Evolutionary conservation across 2,888 invertebrate genomes (phyloP), one percentile per base, ranked within the genome.

Genomic region (Diplolepis rosae): DNA sequence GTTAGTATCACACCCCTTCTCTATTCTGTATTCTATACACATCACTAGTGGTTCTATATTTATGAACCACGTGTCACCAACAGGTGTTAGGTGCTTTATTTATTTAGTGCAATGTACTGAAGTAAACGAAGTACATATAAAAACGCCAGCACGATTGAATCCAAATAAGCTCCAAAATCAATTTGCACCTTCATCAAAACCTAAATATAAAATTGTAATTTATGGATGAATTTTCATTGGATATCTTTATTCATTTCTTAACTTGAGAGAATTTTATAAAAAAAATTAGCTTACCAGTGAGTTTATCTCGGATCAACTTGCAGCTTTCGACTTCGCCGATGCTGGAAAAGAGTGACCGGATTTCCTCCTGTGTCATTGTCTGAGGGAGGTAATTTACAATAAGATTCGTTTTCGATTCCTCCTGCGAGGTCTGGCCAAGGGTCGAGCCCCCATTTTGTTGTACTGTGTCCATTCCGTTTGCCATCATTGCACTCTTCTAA

Each of bases 361-460:
- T 99, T 90, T 99, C 99, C 90, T 99, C 99, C 91, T 99, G 99
- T 70, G 98, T 98, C 99, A 99, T 99, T 84, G 96, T 98, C 92
- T 99, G 99, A 76, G 99, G 99, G 90, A 99, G 93, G 90, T 99
- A 99, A 92, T 99, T 99, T 87, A 99, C 99, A 90, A 99, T 99
- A 83, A 99, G 93, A 91, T 99, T 99, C 83, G 99, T 99, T 92
- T 97, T 96, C 85, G 96, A 96, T 91, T 98, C 97, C 90, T 96
- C 95, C 79, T 89, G 89, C 75, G 88, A 87, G 75, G 87, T 85
- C 86, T 94, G 93, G 87, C 95, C 95, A 77, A 90, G 90, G 80
- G 90, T 90, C 76, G 90, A 90, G 87, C 94, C 92, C 89, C 96
- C 96, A 90, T 95, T 95, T 89, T 95, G 96, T 90, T 95, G 95